Evolutionary conservation across 2,888 invertebrate species (phyloP), one percentile per base, ranked within the genome.

Genomic region (Cantharis nigra): DNA sequence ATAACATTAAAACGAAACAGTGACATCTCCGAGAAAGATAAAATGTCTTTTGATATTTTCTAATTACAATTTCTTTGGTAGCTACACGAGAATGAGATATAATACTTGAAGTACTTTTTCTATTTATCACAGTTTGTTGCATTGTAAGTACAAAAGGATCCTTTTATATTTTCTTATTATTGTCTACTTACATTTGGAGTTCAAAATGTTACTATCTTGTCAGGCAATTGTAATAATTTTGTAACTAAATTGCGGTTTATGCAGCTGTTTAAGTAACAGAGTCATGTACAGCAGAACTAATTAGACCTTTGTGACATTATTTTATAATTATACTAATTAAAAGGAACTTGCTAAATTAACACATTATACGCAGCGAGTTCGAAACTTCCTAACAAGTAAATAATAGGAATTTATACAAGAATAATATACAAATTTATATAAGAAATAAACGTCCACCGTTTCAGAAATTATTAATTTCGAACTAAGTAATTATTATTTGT

Each of bases 261-360:
- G 72, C 71, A 78, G 75, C 72, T 75, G 78, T 70, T 78, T 72
- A 75, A 75, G 75, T 78, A 75, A 72, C 70, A 64, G 75, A 75
- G 69, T 75, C 78, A 63, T 75, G 78, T 78, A 78, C 71, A 67
- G 62, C 71, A 72, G 72, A 63, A 75, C 78, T 78, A 78, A 78
- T 78, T 78, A 78, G 78, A 75, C 78, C 78, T 71, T 72, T 69
- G 78, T 72, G 78, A 75, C 78, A 78, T 78, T 78, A 78, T 78
- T 78, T 78, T 78, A 78, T 78, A 78, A 78, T 78, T 78, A 78
- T 78, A 78, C 75, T 78, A 78, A 78, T 78, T 78, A 78, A 78
- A 78, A 78, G 78, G 78, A 75, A 78, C 78, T 78, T 72, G 75
- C 78, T 78, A 76, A 78, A 78, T 78, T 78, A 78, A 78, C 75